These are phyloP conservation scores for Dromius quadrimaculatus DNA, from an alignment of 2,888 invertebrate genomes.

Conservation along the genomic window DNA sequence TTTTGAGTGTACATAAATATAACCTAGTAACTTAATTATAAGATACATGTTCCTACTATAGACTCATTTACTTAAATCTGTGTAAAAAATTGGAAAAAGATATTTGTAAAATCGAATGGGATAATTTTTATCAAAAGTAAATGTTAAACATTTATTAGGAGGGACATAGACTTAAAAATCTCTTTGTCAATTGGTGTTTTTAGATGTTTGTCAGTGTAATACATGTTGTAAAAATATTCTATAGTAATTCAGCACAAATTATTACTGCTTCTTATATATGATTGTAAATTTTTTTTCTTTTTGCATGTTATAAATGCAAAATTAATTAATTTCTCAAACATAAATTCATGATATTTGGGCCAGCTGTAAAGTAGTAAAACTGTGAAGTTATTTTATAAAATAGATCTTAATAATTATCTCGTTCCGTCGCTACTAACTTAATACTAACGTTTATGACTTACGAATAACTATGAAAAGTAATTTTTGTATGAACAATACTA, in stretches of 20 bases:
- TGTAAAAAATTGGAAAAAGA: conserved; percentile 41
- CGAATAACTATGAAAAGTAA: conserved; percentile 42
- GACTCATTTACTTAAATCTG: conserved; percentile 51
- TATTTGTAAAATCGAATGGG: conserved; percentile 50
- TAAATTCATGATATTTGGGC: conserved; percentile 22
- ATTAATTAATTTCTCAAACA: conserved; percentile 18
- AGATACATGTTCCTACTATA: conserved; percentile 52
- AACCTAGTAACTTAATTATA: conserved; percentile 48
- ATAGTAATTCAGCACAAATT: conserved; percentile 51
- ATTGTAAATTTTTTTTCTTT: conserved; percentile 36
- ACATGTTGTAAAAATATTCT: conserved; percentile 50
- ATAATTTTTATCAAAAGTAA: conserved; percentile 53
- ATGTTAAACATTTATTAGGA: conserved; percentile 59
- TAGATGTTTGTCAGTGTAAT: conserved; percentile 52
- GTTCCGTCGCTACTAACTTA: conserved; percentile 50
- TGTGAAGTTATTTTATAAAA: conserved; percentile 37
- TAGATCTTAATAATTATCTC: conserved; percentile 37
- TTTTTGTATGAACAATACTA: conserved; percentile 48
- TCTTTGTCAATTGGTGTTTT: conserved; percentile 52
- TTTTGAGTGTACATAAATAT: conserved; percentile 51
- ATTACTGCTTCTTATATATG: conserved; percentile 46
- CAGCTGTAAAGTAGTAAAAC: conserved; percentile 34
- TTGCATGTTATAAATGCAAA: conserved; percentile 16
- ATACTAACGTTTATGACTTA: conserved; percentile 46
- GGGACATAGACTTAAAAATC: conserved; percentile 65